phyloP scores from a whole-genome alignment of 2,797 vertebrate genomes.

The Bufotes viridis region DNA sequence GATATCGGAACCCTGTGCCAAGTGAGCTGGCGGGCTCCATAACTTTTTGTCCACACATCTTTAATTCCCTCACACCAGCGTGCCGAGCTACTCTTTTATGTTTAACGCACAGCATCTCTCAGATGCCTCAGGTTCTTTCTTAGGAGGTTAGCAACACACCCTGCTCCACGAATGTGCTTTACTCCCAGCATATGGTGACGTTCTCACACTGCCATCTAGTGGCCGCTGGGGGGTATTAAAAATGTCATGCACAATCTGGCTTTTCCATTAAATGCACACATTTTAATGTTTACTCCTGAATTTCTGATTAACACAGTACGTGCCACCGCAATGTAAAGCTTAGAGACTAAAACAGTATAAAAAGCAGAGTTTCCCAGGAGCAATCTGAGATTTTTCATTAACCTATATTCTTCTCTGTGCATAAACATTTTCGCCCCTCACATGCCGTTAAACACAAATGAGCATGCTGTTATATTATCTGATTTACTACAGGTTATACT shows the following conservation, averaged over 20 bases:
- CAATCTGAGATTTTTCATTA: neutral
- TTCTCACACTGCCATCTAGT: conserved; percentile 42
- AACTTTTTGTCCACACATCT: conserved; percentile 14
- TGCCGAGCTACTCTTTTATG: conserved; percentile 24
- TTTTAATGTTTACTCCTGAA: no score
- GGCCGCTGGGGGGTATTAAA: neutral
- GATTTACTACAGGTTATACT: neutral
- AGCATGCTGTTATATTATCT: no score
- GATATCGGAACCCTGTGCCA: neutral
- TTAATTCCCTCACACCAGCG: conserved; percentile 11
- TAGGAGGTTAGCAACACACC: conserved; percentile 31
- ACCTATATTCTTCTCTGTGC: neutral
- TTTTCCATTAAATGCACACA: neutral
- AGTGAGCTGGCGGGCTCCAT: neutral
- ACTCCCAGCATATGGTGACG: neutral
- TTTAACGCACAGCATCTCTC: conserved; percentile 42
- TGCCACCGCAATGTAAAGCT: no score
- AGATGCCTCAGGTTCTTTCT: conserved; percentile 28
- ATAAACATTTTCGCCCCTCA: neutral
- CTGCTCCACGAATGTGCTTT: neutral
- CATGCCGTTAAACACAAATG: no score
- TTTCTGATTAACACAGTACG: no score
- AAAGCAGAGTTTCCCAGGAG: neutral
- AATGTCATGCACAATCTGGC: neutral
- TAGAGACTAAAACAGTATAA: no score